These are phyloP conservation scores for Pogonophryne albipinna DNA, from an alignment of 2,797 vertebrate genomes.

Conservation along the genomic window DNA sequence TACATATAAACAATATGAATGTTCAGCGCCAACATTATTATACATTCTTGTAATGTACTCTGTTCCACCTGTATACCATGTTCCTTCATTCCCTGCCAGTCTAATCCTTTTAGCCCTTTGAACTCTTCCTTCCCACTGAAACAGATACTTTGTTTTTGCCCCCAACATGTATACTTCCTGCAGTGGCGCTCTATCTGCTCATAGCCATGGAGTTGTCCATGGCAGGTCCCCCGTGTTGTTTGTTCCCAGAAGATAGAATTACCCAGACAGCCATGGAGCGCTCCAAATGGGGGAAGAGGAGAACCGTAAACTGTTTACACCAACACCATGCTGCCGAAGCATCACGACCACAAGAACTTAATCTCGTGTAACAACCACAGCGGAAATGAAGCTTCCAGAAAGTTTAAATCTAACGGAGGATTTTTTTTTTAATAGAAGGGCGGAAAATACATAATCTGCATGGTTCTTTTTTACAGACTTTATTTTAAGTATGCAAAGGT, in stretches of 20 bases:
- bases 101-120: constrained; percentile 61
- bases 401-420: constrained; percentile 54
- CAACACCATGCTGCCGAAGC: constrained; percentile 30
- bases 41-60: neutral
- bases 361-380: constrained; percentile 74
- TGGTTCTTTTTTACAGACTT: too few species aligned
- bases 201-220: constrained; percentile 11
- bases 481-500: constrained; percentile 39
- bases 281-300: constrained; percentile 39
- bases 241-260: constrained; percentile 61
- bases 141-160: constrained; percentile 50
- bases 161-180: constrained; percentile 43
- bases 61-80: constrained; percentile 15
- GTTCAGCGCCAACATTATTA: constrained; percentile 13
- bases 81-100: constrained; percentile 12
- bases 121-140: constrained; percentile 53
- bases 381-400: constrained; percentile 50
- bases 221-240: constrained; percentile 54
- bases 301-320: constrained; percentile 72
- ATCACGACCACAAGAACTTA: constrained; percentile 74
- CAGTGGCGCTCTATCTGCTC: constrained; percentile 39
- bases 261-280: constrained; percentile 61
- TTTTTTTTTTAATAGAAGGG: constrained; percentile 38
- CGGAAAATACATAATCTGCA: neutral
- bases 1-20: neutral